phyloP scores from a whole-genome alignment of 2,113 vertebrate species.

The Carlito syrichta region DNA sequence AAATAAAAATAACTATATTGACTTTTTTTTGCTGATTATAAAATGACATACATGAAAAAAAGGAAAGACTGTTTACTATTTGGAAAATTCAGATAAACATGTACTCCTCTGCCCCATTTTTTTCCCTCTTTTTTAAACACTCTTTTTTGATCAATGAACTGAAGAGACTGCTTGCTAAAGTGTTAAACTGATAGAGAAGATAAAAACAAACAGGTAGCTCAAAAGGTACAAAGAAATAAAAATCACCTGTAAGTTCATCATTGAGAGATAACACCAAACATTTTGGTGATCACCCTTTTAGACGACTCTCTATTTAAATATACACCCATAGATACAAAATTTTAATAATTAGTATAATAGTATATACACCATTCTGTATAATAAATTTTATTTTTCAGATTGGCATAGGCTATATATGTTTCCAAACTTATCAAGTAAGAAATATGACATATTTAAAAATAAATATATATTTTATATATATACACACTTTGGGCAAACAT shows the following conservation, averaged over 20 bases:
- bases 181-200: no score
- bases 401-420: neutral
- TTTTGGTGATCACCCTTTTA: neutral
- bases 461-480: no score
- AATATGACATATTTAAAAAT: conserved; percentile 10
- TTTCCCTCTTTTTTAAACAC: no score
- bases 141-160: no score
- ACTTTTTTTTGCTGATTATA: neutral
- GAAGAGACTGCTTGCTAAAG: no score
- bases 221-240: conserved; percentile 35
- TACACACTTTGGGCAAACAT: no score
- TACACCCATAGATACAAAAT: neutral
- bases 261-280: neutral
- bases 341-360: neutral
- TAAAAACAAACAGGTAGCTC: neutral
- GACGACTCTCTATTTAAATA: conserved; percentile 9
- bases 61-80: no score
- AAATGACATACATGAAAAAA: neutral
- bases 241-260: conserved; percentile 10
- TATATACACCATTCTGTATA: neutral
- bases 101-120: no score
- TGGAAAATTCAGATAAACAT: no score
- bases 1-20: conserved; percentile 19
- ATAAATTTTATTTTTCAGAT: conserved; percentile 44
- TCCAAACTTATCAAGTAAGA: conserved; percentile 48